A percentile compares a stretch with the other conserved stretches of the same genome.
Conservation (phyloP, 2,888 invertebrate species). For the Ctena decussata region DNA sequence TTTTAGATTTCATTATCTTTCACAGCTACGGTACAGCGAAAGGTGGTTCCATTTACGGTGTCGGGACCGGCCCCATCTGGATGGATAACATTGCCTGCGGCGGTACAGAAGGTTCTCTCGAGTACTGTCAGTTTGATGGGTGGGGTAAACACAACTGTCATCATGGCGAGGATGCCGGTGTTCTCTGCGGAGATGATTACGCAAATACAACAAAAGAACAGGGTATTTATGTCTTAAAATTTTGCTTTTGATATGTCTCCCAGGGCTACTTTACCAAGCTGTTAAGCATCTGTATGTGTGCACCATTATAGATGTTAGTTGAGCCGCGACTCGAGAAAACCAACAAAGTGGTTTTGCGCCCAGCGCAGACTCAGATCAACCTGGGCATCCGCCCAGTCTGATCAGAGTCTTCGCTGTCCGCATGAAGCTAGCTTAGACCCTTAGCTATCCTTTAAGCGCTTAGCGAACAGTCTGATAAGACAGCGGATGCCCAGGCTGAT, state of each 20-base stretch:
- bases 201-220: neutral
- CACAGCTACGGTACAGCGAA: neutral
- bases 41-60: neutral
- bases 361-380: too few relatives aligned
- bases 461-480: too few relatives aligned
- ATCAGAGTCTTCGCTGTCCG: too few relatives aligned
- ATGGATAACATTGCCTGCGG: neutral
- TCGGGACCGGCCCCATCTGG: neutral
- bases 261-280: neutral
- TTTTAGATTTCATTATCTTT: too few relatives aligned
- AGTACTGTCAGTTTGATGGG: neutral
- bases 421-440: too few relatives aligned
- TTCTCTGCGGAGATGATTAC: neutral
- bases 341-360: too few relatives aligned
- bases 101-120: neutral
- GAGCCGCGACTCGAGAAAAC: too few relatives aligned
- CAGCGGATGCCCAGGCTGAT: too few relatives aligned
- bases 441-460: too few relatives aligned
- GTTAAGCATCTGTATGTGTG: neutral
- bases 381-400: too few relatives aligned
- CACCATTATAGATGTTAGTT: too few relatives aligned
- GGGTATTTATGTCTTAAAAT: neutral
- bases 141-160: neutral
- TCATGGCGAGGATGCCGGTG: neutral
- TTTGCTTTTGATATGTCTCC: neutral